Percentiles rank a stretch among this genome's conserved stretches.
These are phyloP conservation scores for Australoheros scitulus DNA, from an alignment of 2,113 vertebrate genomes.

Conservation along the genomic window DNA sequence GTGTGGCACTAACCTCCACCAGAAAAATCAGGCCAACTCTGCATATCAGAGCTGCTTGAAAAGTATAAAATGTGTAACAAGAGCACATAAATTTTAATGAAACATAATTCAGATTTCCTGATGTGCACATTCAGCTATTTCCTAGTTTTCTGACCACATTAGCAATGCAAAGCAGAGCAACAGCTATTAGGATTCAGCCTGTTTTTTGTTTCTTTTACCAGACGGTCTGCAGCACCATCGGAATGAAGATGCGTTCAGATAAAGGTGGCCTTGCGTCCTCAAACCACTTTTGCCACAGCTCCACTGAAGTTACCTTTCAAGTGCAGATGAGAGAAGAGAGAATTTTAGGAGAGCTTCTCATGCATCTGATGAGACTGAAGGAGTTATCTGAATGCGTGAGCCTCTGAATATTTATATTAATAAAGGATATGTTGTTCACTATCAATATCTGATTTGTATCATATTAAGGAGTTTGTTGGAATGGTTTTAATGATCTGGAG, in stretches of 20 bases:
- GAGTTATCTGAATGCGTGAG: not conserved
- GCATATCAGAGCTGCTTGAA: slow-evolving; percentile 9
- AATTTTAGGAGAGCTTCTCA: not conserved
- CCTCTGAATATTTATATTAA: slow-evolving; percentile 3
- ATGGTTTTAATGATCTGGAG: too few relatives aligned
- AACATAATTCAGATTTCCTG: slow-evolving; percentile 21
- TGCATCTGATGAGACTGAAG: not conserved
- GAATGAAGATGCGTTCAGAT: slow-evolving; percentile 17
- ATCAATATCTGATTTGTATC: too few relatives aligned
- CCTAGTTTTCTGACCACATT: slow-evolving; percentile 6
- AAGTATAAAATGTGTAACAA: not conserved
- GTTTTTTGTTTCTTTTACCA: not conserved
- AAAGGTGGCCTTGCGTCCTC: too few relatives aligned
- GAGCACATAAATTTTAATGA: not conserved
- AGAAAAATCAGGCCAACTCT: not conserved
- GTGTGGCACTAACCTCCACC: not conserved
- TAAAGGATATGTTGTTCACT: not conserved
- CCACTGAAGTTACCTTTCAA: slow-evolving; percentile 11
- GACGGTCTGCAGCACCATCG: slow-evolving; percentile 20
- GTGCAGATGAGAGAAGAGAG: not conserved
- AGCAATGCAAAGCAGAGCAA: slow-evolving; percentile 26
- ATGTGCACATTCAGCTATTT: slow-evolving; percentile 26
- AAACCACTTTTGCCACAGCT: not conserved
- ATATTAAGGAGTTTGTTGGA: too few relatives aligned
- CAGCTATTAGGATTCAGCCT: slow-evolving; percentile 24